These are phyloP conservation scores for Esox masquinongy DNA, from an alignment of 2,797 vertebrate species.

Conservation along the genomic window DNA sequence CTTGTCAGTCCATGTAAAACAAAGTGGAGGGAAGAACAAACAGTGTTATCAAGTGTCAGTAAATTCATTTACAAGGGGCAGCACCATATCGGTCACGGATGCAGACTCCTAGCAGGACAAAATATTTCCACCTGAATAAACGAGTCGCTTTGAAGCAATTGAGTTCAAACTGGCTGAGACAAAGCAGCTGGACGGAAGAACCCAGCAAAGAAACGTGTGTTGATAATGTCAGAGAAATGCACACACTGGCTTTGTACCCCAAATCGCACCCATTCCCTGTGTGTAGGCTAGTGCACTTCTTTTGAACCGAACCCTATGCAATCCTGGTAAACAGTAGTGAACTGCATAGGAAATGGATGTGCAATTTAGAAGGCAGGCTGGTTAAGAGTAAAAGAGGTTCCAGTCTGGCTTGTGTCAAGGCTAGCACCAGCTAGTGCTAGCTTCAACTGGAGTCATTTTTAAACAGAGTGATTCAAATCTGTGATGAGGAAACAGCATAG, in stretches of 20 bases:
- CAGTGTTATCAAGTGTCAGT: constrained; percentile 25
- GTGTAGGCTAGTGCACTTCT: too few relatives aligned
- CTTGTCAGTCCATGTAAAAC: neutral
- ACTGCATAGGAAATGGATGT: neutral
- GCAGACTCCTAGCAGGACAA: constrained; percentile 27
- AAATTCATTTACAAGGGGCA: constrained; percentile 11
- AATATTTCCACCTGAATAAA: constrained; percentile 18
- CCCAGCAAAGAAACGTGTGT: constrained; percentile 26
- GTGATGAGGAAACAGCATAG: neutral
- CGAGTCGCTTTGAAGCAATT: constrained; percentile 23
- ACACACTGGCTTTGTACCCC: neutral
- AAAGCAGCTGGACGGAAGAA: constrained; percentile 26
- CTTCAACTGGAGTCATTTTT: constrained; percentile 14
- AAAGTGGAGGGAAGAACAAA: constrained; percentile 7
- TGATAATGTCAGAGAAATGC: too few relatives aligned
- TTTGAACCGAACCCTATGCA: neutral
- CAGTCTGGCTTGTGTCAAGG: constrained; percentile 26
- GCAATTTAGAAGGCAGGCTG: neutral
- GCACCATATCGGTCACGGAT: constrained; percentile 26
- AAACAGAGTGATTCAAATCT: neutral
- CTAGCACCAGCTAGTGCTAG: neutral
- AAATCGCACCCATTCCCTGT: neutral
- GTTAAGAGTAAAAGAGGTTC: neutral
- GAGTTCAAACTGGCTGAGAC: constrained; percentile 25
- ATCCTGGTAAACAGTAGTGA: neutral